A percentile compares a stretch with the other conserved stretches of the same genome.
Conservation (phyloP, 2,888 invertebrate species). For the Lithosia quadra region DNA sequence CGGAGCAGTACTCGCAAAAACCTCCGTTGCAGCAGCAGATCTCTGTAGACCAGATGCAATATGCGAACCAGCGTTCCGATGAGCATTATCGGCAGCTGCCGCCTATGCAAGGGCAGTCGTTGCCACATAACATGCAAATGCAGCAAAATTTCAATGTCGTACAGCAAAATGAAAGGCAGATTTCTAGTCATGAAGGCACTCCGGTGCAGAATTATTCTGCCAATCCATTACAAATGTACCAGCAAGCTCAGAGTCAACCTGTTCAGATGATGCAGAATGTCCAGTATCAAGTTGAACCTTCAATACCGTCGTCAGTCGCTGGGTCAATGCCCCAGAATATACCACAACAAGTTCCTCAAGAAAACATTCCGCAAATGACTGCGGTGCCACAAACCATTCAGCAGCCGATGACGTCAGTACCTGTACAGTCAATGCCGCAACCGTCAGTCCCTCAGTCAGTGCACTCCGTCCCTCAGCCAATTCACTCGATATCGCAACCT, state of each 20-base stretch:
- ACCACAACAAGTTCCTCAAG: constrained; percentile 48
- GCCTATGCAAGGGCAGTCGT: constrained; percentile 78
- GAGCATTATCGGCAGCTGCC: constrained; percentile 75
- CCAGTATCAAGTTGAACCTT: constrained; percentile 64
- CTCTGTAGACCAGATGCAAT: constrained; percentile 77
- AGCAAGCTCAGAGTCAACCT: constrained; percentile 65
- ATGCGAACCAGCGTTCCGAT: constrained; percentile 70
- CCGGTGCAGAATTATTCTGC: constrained; percentile 81
- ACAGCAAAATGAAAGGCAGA: constrained; percentile 81
- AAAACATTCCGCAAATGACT: constrained; percentile 51
- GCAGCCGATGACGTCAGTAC: constrained; percentile 56
- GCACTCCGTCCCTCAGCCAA: constrained; percentile 44
- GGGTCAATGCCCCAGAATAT: constrained; percentile 55
- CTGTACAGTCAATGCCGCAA: constrained; percentile 47
- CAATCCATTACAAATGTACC: constrained; percentile 83
- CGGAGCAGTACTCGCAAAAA: constrained; percentile 68
- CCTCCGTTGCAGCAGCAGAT: constrained; percentile 73
- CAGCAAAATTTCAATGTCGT: constrained; percentile 74
- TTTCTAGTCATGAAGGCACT: constrained; percentile 85
- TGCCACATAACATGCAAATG: constrained; percentile 76
- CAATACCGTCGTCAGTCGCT: constrained; percentile 51
- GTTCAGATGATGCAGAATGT: constrained; percentile 61
- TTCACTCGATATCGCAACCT: constrained; percentile 37
- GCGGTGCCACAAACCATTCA: constrained; percentile 57
- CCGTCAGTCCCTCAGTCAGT: constrained; percentile 44